phyloP scores from a whole-genome alignment of 1,140 invertebrate species.

The Globodera ellingtonae region DNA sequence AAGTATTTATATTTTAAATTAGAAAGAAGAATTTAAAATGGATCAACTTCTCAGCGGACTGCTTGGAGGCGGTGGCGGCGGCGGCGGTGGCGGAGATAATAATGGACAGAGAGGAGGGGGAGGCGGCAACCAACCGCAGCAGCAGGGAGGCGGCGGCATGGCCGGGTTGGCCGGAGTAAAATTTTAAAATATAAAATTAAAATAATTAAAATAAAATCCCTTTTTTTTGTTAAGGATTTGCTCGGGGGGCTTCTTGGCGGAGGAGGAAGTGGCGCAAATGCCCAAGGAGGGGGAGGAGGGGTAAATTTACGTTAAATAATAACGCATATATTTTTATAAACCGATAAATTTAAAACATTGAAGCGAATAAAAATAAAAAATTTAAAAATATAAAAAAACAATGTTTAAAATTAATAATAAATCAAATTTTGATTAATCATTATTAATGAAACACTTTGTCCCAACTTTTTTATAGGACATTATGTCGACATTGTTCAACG shows the following conservation, averaged over 20 bases:
- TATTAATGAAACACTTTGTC: too few species aligned
- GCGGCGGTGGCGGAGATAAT: not conserved
- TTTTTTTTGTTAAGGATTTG: not conserved
- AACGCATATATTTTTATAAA: too few species aligned
- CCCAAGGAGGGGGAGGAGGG: not conserved
- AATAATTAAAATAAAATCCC: not conserved
- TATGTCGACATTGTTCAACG: constrained; percentile 11
- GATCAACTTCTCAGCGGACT: not conserved
- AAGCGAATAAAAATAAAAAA: too few species aligned
- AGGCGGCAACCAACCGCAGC: not conserved
- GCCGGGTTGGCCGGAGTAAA: not conserved
- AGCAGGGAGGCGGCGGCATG: not conserved
- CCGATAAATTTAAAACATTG: too few species aligned
- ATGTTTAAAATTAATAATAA: too few species aligned
- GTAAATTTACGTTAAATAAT: too few species aligned
- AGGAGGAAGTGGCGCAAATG: not conserved
- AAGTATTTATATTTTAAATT: too few species aligned
- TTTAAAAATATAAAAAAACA: too few species aligned
- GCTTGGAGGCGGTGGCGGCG: not conserved
- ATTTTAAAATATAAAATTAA: not conserved
- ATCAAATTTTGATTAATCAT: too few species aligned
- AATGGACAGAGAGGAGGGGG: not conserved
- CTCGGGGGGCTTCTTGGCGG: not conserved
- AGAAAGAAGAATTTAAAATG: not conserved
- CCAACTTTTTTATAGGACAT: constrained; percentile 1